Base-by-base conservation (phyloP, 2,113 vertebrate genomes). In the Silurus meridionalis region DNA sequence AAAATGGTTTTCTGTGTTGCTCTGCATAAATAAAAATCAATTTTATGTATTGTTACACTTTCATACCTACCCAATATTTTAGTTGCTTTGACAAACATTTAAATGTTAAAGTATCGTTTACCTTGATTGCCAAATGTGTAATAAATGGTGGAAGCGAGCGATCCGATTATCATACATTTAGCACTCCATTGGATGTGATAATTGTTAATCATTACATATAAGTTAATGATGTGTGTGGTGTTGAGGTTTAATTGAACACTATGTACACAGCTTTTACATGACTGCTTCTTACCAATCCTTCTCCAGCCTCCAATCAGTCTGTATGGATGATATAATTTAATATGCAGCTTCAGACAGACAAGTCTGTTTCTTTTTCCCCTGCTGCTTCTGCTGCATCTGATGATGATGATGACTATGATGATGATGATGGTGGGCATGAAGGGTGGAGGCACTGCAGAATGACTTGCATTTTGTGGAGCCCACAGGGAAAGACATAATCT, bases 311-410 rank as follows among this genome's bases (percentile, higher is more conserved):
- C 88, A 88, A 89, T 91, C 88, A 89, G 21, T 85, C 28, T 9
- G 80, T 89, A 87, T 71, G 83, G 93, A 94, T 93, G 69, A 87
- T 93, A 93, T 95, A 92, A 91, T 92, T 93, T 93, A 93, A 93
- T 92, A 83, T 66, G 86, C 64, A 71, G 77, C 71, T 83, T 78
- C 23, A 83, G 58, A 85, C 69, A 85, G 55, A 78, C 53, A 55
- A 15, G 66, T 86, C 37, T 2, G 63, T 52, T 83, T 77, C 55
- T 61, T 77, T 86, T 77, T 50, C 17, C 37, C n/a, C 50, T 19
- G 3, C 25, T 63, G 80, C 74, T 85, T 50, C 72, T 79, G 21
- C 0, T 80, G 84, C 25, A 80, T 71, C 67, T 64, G 61, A 21
- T 69, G 77, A 58, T 83, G 50, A 67, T 83, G 69, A 3, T 80